phyloP scores from a whole-genome alignment of 2,888 invertebrate genomes.

The Melieria crassipennis region DNA sequence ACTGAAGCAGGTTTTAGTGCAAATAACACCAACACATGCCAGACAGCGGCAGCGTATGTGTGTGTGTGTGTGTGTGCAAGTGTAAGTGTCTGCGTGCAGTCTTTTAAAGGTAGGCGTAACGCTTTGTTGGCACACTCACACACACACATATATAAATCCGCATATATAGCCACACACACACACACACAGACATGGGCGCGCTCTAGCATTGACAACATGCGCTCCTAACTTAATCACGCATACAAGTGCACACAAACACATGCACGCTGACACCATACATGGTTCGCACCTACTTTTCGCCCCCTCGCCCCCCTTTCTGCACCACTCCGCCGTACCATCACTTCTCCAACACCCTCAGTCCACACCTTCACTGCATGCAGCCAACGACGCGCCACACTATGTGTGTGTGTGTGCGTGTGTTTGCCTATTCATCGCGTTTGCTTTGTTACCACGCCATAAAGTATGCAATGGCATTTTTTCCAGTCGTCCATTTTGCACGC shows the following conservation, averaged over 20 bases:
- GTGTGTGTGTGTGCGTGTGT: no score
- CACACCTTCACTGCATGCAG: neutral
- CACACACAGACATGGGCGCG: no score
- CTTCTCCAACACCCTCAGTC: neutral
- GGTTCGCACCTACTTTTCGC: slow-evolving; percentile 10
- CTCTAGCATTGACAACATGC: neutral
- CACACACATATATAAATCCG: no score
- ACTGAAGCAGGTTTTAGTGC: no score
- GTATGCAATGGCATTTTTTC: slow-evolving; percentile 33
- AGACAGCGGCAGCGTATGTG: no score
- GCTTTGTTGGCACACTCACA: neutral
- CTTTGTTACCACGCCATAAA: slow-evolving; percentile 22
- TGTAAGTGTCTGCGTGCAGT: neutral
- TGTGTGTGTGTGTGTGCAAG: neutral
- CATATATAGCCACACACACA: no score
- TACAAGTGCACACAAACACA: slow-evolving; percentile 19
- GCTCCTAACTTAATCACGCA: slow-evolving; percentile 1
- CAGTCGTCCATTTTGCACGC: neutral
- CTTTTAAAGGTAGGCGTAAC: slow-evolving; percentile 5
- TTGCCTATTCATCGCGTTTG: slow-evolving; percentile 5
- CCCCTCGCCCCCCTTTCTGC: no score
- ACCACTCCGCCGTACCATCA: neutral
- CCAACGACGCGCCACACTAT: neutral
- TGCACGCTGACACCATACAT: slow-evolving; percentile 22
- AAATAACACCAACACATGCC: no score